Percentiles rank a stretch among this genome's conserved stretches.
Evolutionary conservation across 1,140 invertebrate species (phyloP).

Genomic region (Megathymus violae): DNA sequence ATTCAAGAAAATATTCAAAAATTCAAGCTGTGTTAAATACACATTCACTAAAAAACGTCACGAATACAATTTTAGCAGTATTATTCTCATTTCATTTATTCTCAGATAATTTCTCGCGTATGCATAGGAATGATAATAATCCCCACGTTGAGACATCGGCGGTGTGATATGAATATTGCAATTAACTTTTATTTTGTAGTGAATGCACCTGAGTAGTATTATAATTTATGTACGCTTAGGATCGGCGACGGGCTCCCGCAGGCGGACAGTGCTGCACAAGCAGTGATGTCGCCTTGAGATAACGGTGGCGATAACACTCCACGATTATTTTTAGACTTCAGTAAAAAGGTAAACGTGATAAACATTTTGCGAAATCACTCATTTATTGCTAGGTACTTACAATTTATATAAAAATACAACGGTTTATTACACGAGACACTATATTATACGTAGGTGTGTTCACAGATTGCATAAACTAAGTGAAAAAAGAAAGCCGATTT

Average conservation of each 20-base stretch:
- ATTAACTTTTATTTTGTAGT: conserved; percentile 3
- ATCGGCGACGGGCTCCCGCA: conserved; percentile 20
- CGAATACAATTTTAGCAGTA: no score
- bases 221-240: conserved; percentile 7
- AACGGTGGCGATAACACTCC: conserved; percentile 78
- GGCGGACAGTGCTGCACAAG: conserved; percentile 31
- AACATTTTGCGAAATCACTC: conserved; percentile 43
- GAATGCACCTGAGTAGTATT: conserved; percentile 25
- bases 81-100: no score
- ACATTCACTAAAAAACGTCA: no score
- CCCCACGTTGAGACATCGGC: not conserved
- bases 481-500: not conserved
- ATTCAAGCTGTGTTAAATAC: no score
- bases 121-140: not conserved
- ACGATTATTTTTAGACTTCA: conserved; percentile 77
- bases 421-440: not conserved
- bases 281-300: conserved; percentile 78
- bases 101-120: not conserved
- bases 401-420: no score
- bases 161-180: conserved; percentile 1
- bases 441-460: not conserved
- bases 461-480: conserved; percentile 3
- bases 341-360: conserved; percentile 72
- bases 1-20: not conserved
- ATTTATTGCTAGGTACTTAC: conserved; percentile 7